Conservation (phyloP, 2,888 invertebrate genomes). For the Pomacea canaliculata region DNA sequence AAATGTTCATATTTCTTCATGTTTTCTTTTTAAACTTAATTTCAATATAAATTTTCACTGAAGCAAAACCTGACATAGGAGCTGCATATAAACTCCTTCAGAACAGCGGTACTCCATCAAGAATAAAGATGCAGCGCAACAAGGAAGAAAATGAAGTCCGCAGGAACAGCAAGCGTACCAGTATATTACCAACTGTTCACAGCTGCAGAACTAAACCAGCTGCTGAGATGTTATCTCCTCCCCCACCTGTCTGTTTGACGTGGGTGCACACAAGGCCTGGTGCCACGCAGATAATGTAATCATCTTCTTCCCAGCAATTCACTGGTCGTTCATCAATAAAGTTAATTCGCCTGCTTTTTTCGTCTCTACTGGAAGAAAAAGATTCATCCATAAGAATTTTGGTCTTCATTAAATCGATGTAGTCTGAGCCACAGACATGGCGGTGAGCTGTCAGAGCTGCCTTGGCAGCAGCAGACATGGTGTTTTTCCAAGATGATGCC, state of each 20-base stretch:
- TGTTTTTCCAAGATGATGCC: conserved; percentile 80
- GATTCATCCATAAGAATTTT: conserved; percentile 85
- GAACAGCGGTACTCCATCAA: too few relatives aligned
- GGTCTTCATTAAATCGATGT: conserved; percentile 73
- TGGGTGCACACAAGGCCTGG: conserved; percentile 87
- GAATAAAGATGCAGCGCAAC: too few relatives aligned
- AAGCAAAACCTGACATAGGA: too few relatives aligned
- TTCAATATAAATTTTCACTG: too few relatives aligned
- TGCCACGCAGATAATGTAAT: conserved; percentile 82
- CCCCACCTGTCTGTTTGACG: conserved; percentile 85
- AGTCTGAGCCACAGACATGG: conserved; percentile 81
- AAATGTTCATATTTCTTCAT: too few relatives aligned
- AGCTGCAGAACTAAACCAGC: conserved; percentile 78
- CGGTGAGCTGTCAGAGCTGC: conserved; percentile 86
- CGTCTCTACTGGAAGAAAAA: conserved; percentile 80
- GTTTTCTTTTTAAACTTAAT: too few relatives aligned
- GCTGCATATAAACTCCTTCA: too few relatives aligned
- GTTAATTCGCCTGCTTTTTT: conserved; percentile 74
- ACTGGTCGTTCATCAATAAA: conserved; percentile 81
- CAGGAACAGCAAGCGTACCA: too few relatives aligned
- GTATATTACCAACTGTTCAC: not conserved
- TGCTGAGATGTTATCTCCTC: conserved; percentile 90
- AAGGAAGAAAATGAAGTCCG: too few relatives aligned
- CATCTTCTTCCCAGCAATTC: conserved; percentile 83
- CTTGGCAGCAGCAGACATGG: conserved; percentile 84